Conservation (phyloP, 2,113 vertebrate genomes). For the Paradoxurus hermaphroditus region DNA sequence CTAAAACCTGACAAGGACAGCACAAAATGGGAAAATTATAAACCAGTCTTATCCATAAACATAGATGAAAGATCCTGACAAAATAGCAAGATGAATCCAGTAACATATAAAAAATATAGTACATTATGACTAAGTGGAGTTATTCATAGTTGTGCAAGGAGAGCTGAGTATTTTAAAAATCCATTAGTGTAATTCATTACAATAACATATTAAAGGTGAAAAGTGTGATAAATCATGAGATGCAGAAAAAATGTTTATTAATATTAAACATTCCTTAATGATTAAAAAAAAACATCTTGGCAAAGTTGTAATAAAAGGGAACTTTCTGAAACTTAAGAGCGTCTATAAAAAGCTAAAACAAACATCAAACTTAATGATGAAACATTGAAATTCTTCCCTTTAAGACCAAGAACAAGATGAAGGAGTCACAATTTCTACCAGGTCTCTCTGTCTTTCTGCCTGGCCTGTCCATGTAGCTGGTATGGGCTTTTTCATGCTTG, state of each 20-base stretch:
- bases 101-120: background rate
- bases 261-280: slow-evolving; percentile 5
- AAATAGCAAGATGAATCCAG: background rate
- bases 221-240: slow-evolving; percentile 11
- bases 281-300: background rate
- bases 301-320: slow-evolving; percentile 1
- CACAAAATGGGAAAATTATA: background rate
- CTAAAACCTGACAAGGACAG: background rate
- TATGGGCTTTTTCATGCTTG: background rate
- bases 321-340: slow-evolving; percentile 9
- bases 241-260: slow-evolving; percentile 16
- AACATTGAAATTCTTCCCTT: background rate
- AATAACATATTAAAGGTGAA: background rate
- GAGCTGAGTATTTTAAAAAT: background rate
- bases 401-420: background rate
- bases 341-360: slow-evolving; percentile 37
- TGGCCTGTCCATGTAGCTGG: background rate
- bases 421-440: background rate
- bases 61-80: background rate
- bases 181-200: background rate
- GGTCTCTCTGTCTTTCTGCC: background rate
- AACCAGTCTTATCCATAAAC: background rate
- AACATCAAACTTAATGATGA: background rate
- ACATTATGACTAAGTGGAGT: background rate
- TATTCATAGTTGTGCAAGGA: background rate